phyloP scores from a whole-genome alignment of 2,888 invertebrate species.

The Caenorhabditis macrosperma region DNA sequence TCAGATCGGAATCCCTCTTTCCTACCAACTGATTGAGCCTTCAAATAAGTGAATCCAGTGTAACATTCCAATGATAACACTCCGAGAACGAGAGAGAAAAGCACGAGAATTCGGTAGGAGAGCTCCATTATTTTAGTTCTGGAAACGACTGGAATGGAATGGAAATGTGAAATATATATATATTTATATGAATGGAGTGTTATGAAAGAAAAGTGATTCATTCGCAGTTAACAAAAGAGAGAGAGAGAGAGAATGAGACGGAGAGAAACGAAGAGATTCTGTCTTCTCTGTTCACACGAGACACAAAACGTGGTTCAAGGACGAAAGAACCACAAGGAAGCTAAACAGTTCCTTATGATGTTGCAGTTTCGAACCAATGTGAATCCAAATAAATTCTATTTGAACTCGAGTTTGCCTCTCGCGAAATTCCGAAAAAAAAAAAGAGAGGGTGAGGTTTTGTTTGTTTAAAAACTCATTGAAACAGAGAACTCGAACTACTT shows the following conservation, averaged over 20 bases:
- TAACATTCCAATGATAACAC: conserved; percentile 58
- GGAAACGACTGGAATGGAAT: conserved; percentile 4
- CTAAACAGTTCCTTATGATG: neutral
- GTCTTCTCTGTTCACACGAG: conserved; percentile 1
- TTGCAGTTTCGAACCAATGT: neutral
- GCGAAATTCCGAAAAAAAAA: neutral
- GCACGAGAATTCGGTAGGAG: conserved; percentile 28
- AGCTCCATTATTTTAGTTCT: neutral
- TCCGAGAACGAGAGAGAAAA: conserved; percentile 9
- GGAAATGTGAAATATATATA: no score
- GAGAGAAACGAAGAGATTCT: conserved; percentile 10
- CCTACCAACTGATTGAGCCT: conserved; percentile 60
- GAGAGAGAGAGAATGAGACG: conserved; percentile 8
- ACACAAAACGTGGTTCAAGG: conserved; percentile 10
- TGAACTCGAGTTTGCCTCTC: neutral
- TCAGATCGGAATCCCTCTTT: no score
- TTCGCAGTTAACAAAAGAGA: conserved; percentile 26
- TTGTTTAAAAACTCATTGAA: conserved; percentile 12
- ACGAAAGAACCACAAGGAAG: neutral
- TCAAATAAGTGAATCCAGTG: conserved; percentile 64
- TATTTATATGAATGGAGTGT: neutral
- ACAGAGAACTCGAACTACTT: conserved; percentile 10
- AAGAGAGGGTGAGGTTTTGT: neutral
- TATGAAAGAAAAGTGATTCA: conserved; percentile 34
- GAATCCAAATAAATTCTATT: neutral